These are phyloP conservation scores for Anolis carolinensis DNA, from an alignment of 2,113 vertebrate species.

Conservation along the genomic window DNA sequence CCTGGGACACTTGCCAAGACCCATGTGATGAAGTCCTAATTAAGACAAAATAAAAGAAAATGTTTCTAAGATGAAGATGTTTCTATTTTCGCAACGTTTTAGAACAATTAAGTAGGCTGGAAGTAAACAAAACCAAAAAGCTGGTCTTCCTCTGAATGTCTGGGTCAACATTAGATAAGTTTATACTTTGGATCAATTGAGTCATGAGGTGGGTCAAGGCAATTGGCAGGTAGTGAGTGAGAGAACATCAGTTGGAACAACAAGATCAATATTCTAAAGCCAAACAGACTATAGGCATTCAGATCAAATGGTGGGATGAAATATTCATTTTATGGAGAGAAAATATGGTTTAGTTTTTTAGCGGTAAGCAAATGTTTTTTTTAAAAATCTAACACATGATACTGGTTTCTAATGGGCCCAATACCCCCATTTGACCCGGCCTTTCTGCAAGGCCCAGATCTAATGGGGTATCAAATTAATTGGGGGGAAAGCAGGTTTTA, in stretches of 20 bases:
- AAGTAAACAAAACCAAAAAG: not conserved
- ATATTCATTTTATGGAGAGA: not conserved
- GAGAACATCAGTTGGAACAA: not conserved
- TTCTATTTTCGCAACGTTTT: not conserved
- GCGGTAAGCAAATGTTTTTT: not conserved
- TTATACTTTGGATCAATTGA: not conserved
- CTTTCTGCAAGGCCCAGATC: too few relatives aligned
- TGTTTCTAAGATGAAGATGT: not conserved
- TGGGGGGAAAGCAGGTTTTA: too few relatives aligned
- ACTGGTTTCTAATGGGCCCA: not conserved
- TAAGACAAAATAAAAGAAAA: not conserved
- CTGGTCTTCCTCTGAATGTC: not conserved
- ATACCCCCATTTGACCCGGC: too few relatives aligned
- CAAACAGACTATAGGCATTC: not conserved
- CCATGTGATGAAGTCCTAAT: too few relatives aligned
- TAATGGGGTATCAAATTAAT: too few relatives aligned
- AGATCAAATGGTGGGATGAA: not conserved
- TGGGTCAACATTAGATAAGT: not conserved
- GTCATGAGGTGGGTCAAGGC: not conserved
- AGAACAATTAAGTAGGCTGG: not conserved
- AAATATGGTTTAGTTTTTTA: not conserved
- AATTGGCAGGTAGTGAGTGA: not conserved
- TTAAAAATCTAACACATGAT: not conserved
- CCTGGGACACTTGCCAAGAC: too few relatives aligned
- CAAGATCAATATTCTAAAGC: not conserved